Evolutionary conservation across 2,113 vertebrate species (phyloP).

Genomic region (Elanoides forficatus): DNA sequence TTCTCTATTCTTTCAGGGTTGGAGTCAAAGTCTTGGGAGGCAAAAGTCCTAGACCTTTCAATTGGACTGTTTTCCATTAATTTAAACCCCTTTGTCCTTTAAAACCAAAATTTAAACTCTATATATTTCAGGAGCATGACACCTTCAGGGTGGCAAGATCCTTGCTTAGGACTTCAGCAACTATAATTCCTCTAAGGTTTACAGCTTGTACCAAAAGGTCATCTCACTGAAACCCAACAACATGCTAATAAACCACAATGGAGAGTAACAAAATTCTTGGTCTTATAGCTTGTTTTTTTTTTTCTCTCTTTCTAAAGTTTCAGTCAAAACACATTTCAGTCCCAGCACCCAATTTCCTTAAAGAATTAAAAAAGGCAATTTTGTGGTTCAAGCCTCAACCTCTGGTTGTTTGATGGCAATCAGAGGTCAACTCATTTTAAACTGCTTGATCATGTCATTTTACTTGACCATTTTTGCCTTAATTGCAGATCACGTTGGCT

Average conservation of each 20-base stretch:
- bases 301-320: background rate
- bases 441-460: constrained; percentile 33
- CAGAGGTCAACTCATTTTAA: constrained; percentile 45
- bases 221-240: background rate
- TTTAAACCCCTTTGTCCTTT: background rate
- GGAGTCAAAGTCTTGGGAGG: background rate
- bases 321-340: constrained; percentile 39
- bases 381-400: background rate
- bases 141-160: background rate
- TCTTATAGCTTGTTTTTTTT: background rate
- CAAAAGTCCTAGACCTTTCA: background rate
- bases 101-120: background rate
- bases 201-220: background rate
- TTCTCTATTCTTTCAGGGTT: background rate
- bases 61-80: background rate
- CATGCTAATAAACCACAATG: constrained; percentile 19
- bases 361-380: background rate
- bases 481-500: constrained; percentile 25
- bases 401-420: constrained; percentile 40
- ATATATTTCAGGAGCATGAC: background rate
- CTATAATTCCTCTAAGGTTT: background rate
- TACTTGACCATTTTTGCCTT: constrained; percentile 49
- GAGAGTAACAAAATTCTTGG: constrained; percentile 45
- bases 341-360: constrained; percentile 1
- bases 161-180: background rate